Evolutionary conservation across 2,113 vertebrate genomes (phyloP), one percentile per base, ranked within the genome.

Genomic region (Sarotherodon lohbergeri): DNA sequence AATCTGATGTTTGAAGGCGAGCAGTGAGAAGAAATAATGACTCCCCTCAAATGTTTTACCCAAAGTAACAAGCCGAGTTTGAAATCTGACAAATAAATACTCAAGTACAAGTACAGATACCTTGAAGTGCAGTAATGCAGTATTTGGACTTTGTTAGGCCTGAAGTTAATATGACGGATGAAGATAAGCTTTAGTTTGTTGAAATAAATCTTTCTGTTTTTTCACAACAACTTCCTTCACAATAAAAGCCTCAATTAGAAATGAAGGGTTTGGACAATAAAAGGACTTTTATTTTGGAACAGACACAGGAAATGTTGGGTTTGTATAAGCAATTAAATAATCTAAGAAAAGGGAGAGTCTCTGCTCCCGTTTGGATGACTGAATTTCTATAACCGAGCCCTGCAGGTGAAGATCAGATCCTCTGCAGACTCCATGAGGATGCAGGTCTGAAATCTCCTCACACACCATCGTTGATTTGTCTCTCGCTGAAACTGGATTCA

Each of bases 141-240:
- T 4, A 0, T 68, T 41, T 41, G 63, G 10, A 68, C 63, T 63
- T 63, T 63, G 2, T 1, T 63, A 4, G 1, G 1, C 11, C 10
- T 39, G 34, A 13, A 1, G 36, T 43, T 66, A 39, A 66, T 41
- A 41, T 68, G 63, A 68, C 0, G 6, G 34, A 16, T 43, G 13
- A 16, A 0, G 0, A 71, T 4, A 71, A 71, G 39, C 5, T 43
- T 71, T 24, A 14, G 7, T 43, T 43, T 10, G 11, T 14, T 41
- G 19, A 41, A 43, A 71, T 43, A 24, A 43, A 71, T 68, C 0
- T 68, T 68, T 68, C n/a, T 27, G 66, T 4, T 43, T 71, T 46
- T 46, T 71, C 39, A 71, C 66, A 71, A 24, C 66, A 24, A 39
- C 39, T 43, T 43, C 66, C 39, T 71, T 24, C 66, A 43, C 12